phyloP scores from a whole-genome alignment of 2,888 invertebrate genomes.

The Patella ulyssiponensis region DNA sequence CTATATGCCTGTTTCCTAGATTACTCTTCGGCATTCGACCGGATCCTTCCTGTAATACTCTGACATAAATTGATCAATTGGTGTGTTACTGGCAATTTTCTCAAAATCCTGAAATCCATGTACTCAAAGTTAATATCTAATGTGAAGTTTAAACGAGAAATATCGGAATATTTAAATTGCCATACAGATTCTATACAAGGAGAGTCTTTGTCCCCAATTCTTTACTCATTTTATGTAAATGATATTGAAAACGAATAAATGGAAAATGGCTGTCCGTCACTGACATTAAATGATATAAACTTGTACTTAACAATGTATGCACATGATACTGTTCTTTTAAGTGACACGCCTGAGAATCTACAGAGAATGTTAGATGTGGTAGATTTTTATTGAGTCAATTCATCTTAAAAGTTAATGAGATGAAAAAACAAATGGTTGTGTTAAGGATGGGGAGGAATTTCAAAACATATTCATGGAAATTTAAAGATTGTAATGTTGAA shows the following conservation, averaged over 20 bases:
- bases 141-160: not conserved
- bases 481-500: too few species aligned
- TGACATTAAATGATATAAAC: slow-evolving; percentile 7
- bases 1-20: not conserved
- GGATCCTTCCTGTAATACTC: not conserved
- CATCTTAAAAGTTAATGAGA: slow-evolving; percentile 13
- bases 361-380: slow-evolving; percentile 16
- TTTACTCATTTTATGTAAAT: slow-evolving; percentile 25
- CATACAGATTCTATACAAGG: not conserved
- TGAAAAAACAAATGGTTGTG: too few species aligned
- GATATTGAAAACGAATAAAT: slow-evolving; percentile 19
- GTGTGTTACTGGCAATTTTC: too few species aligned
- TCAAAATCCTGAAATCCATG: slow-evolving; percentile 6
- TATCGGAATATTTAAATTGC: not conserved
- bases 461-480: too few species aligned
- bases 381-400: slow-evolving; percentile 15
- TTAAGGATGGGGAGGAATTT: too few species aligned
- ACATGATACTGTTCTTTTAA: slow-evolving; percentile 22
- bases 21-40: not conserved
- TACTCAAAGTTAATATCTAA: not conserved
- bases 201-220: slow-evolving; percentile 23
- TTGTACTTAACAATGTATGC: slow-evolving; percentile 25
- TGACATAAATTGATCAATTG: too few species aligned
- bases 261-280: not conserved
- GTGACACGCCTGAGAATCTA: slow-evolving; percentile 16